phyloP scores from a whole-genome alignment of 2,113 vertebrate genomes.

The Istiophorus platypterus region DNA sequence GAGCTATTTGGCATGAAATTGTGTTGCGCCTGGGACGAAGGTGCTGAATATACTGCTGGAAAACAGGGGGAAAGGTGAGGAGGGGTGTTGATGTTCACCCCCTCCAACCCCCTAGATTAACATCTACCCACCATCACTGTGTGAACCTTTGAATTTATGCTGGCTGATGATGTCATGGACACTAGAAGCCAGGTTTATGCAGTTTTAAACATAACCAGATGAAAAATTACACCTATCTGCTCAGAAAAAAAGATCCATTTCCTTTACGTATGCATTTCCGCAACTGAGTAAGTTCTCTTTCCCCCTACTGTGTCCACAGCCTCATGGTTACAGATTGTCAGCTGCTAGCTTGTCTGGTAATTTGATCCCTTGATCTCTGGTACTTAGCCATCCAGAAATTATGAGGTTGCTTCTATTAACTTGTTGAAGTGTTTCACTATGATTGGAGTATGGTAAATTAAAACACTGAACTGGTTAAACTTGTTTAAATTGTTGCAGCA shows the following conservation, averaged over 20 bases:
- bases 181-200: slow-evolving; percentile 25
- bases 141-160: slow-evolving; percentile 46
- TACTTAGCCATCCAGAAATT: neutral
- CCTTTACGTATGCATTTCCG: slow-evolving; percentile 38
- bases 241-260: slow-evolving; percentile 19
- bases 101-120: slow-evolving; percentile 28
- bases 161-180: slow-evolving; percentile 43
- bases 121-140: slow-evolving; percentile 24
- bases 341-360: slow-evolving; percentile 10
- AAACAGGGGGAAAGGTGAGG: slow-evolving; percentile 21
- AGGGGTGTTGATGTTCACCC: neutral
- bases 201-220: slow-evolving; percentile 22
- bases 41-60: slow-evolving; percentile 35
- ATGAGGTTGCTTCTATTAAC: neutral
- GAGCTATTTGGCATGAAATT: slow-evolving; percentile 59
- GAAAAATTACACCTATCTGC: slow-evolving; percentile 16
- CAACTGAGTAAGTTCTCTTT: neutral
- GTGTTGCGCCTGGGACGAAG: slow-evolving; percentile 32
- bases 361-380: slow-evolving; percentile 3
- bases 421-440: neutral
- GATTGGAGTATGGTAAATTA: neutral
- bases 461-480: neutral
- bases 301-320: neutral
- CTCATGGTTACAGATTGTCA: slow-evolving; percentile 29
- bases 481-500: neutral